Conservation (phyloP, 2,888 invertebrate species). For the Drosophila incognita region DNA sequence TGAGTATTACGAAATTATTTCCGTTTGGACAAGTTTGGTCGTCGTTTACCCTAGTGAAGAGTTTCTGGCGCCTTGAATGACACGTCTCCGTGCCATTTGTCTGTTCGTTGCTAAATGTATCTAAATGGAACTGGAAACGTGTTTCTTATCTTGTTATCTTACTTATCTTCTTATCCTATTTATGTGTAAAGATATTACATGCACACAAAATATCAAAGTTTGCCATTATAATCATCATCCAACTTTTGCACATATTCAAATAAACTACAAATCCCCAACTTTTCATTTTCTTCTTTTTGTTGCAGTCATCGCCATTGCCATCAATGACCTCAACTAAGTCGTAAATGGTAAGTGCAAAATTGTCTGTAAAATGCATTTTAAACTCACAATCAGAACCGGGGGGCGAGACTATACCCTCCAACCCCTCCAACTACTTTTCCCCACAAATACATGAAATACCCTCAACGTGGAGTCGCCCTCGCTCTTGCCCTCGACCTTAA, state of each 20-base stretch:
- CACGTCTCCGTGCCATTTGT: background rate
- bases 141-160: background rate
- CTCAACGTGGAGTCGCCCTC: slow-evolving; percentile 16
- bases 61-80: background rate
- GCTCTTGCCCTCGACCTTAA: slow-evolving; percentile 45
- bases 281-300: slow-evolving; percentile 14
- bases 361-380: slow-evolving; percentile 68
- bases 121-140: background rate
- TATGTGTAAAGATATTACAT: background rate
- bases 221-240: background rate
- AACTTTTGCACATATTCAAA: slow-evolving; percentile 9
- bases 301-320: slow-evolving; percentile 41
- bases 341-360: slow-evolving; percentile 74
- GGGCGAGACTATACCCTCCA: background rate
- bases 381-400: slow-evolving; percentile 42
- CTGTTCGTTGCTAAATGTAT: background rate
- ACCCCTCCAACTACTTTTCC: background rate
- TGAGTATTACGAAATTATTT: background rate
- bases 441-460: slow-evolving; percentile 21
- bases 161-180: background rate
- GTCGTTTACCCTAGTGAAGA: background rate
- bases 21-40: background rate
- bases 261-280: background rate
- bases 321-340: slow-evolving; percentile 66
- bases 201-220: background rate